These are phyloP conservation scores for Synanthedon tipuliformis DNA, from an alignment of 2,888 invertebrate genomes.

Conservation along the genomic window DNA sequence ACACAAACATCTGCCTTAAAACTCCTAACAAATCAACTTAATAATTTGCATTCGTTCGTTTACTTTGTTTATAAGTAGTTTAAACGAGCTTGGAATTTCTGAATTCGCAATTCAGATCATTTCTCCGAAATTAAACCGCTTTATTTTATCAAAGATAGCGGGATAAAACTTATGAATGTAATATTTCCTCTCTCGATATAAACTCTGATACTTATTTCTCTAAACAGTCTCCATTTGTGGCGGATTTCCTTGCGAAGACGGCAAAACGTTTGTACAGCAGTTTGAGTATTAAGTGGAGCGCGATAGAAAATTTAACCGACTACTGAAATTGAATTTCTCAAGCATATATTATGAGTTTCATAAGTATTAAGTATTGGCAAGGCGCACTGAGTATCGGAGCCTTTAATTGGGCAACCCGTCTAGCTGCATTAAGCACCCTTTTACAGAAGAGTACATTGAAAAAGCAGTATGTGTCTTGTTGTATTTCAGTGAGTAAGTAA, in stretches of 20 bases:
- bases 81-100: background rate
- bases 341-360: too few species aligned
- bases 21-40: background rate
- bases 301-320: background rate
- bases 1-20: too few species aligned
- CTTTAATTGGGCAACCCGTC: too few species aligned
- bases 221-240: constrained; percentile 33
- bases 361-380: too few species aligned
- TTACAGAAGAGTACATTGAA: too few species aligned
- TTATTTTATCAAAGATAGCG: background rate
- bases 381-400: too few species aligned
- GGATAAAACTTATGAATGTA: background rate
- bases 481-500: too few species aligned
- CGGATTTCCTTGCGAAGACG: constrained; percentile 32
- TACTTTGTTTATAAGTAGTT: background rate
- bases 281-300: constrained; percentile 15
- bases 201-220: constrained; percentile 13
- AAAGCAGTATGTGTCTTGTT: too few species aligned
- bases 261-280: constrained; percentile 22
- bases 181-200: background rate
- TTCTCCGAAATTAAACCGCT: background rate
- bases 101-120: constrained; percentile 1
- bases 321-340: too few species aligned
- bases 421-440: too few species aligned
- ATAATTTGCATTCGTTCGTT: background rate